Percentiles rank a stretch among this genome's conserved stretches.
phyloP scores from a whole-genome alignment of 2,797 vertebrate species.

The Eurystomus glaucurus region DNA sequence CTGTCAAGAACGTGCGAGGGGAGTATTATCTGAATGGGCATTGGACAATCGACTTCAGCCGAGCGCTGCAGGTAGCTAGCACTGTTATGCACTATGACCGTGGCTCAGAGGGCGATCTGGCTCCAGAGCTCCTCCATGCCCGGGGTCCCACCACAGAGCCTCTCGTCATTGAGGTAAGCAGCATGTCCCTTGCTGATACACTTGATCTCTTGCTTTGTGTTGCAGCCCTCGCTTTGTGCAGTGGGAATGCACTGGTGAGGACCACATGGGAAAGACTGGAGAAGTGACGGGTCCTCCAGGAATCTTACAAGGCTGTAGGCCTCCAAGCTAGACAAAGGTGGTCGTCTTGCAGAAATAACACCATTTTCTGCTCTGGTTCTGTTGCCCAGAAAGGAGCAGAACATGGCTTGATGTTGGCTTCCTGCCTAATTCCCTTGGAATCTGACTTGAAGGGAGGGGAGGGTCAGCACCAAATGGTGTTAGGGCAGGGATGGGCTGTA shows the following conservation, averaged over 20 bases:
- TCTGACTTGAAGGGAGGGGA: not conserved
- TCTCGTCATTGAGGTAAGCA: slow-evolving; percentile 91
- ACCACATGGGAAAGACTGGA: not conserved
- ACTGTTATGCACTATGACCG: slow-evolving; percentile 93
- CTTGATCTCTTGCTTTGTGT: not conserved
- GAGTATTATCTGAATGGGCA: slow-evolving; percentile 97
- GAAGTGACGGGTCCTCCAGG: fast-evolving
- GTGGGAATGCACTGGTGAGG: fast-evolving
- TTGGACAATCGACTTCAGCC: slow-evolving; percentile 93
- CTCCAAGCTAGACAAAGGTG: not conserved
- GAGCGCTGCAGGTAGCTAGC: slow-evolving; percentile 86
- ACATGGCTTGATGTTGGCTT: not conserved
- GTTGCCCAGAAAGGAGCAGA: not conserved
- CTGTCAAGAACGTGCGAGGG: slow-evolving; percentile 91
- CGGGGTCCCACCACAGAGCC: slow-evolving; percentile 95
- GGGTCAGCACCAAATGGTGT: not conserved
- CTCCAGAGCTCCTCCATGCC: slow-evolving; percentile 90
- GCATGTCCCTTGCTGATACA: fast-evolving
- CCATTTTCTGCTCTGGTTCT: not conserved
- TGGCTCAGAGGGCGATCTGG: slow-evolving; percentile 88
- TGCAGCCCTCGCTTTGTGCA: fast-evolving
- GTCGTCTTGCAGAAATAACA: not conserved
- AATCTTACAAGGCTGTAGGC: not conserved
- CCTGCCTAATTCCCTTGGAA: not conserved
- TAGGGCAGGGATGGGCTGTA: not conserved